Base-by-base conservation (phyloP, 2,888 invertebrate species). In the Boloria euphrosyne region DNA sequence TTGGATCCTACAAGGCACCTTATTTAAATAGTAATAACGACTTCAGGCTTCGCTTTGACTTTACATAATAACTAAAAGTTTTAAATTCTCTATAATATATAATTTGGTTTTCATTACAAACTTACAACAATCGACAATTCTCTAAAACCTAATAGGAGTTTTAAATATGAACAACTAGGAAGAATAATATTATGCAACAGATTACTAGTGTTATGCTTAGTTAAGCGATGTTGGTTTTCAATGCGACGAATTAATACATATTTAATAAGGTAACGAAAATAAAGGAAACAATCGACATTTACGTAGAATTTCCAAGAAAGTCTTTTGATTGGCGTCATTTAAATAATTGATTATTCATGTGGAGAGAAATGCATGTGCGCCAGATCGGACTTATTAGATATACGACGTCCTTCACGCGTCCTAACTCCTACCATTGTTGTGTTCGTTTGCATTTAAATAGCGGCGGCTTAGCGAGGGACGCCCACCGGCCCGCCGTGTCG, bases 311-410 rank as follows among this genome's bases (percentile, higher is more conserved):
- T 81, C 79, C 76, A 79, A 85, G 87, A 86, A 84, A 85, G 84
- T 81, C 79, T 81, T 86, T 84, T 85, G 85, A 87, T 88, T 86
- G 85, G 82, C 79, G 77, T 82, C 77, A 90, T 92, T 90, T 90
- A 80, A 90, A 90, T 91, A 90, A 90, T 91, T 90, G 87, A 87
- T 90, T 92, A 92, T 92, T 91, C 90, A 91, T 90, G 87, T 87
- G 82, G 84, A 86, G 84, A 84, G 79, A 86, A 86, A 88, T 86
- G 85, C 85, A 86, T 89, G 84, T 87, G 84, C 82, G 83, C 79
- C 84, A 84, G 89, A 89, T 89, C 86, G 82, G 82, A 82, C 79
- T 74, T 85, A 89, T 90, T 86, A 87, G 87, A 89, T 90, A 89
- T 88, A 80, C 87, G 82, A 83, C 88, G 91, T 89, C 91, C 91